A percentile compares a stretch with the other conserved stretches of the same genome.
Evolutionary conservation across 2,113 vertebrate species (phyloP).

Genomic region (Felis chaus): DNA sequence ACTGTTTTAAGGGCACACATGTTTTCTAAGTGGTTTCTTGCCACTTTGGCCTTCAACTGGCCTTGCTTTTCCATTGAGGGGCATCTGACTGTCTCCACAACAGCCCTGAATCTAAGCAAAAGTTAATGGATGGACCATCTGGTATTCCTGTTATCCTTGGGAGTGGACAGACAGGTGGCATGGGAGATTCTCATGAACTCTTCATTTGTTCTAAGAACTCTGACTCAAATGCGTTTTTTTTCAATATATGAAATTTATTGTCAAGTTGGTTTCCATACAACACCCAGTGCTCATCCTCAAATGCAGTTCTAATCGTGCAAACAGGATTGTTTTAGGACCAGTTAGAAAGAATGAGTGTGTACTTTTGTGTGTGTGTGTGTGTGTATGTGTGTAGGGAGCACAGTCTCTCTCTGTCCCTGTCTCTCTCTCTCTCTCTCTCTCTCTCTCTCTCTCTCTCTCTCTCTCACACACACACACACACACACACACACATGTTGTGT

Average conservation of each 20-base stretch:
- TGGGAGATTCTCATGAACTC: neutral
- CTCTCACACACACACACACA: neutral
- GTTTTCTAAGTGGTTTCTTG: conserved; percentile 16
- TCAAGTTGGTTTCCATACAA: too few species aligned
- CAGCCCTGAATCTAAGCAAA: neutral
- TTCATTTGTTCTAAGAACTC: neutral
- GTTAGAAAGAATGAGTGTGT: neutral
- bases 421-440: neutral
- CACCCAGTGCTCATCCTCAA: neutral
- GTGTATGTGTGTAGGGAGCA: neutral
- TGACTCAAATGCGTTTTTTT: neutral
- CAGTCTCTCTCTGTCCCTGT: neutral
- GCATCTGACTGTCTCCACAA: neutral
- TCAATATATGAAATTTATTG: too few species aligned
- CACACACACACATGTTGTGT: too few species aligned
- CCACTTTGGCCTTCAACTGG: neutral
- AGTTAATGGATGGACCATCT: neutral
- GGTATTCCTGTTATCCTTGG: neutral
- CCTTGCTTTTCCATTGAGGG: neutral
- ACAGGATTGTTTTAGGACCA: neutral
- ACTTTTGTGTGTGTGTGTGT: neutral
- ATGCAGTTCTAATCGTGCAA: neutral
- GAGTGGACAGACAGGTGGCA: neutral
- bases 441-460: neutral
- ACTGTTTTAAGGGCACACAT: neutral